phyloP scores from a whole-genome alignment of 2,113 vertebrate species.

The Heterotilapia buettikoferi region DNA sequence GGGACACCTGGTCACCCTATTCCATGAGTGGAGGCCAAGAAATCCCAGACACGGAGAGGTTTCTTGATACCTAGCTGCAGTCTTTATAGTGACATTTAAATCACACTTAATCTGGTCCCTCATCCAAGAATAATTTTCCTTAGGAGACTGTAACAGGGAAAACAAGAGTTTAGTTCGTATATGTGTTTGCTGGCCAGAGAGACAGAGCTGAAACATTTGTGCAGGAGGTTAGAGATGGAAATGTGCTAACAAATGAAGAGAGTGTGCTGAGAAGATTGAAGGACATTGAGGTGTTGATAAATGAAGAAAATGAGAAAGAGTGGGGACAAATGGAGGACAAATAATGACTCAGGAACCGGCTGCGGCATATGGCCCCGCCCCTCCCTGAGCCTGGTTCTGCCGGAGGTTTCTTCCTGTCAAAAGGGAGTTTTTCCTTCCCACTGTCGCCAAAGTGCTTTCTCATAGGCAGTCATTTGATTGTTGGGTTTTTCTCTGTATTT shows the following conservation, averaged over 20 bases:
- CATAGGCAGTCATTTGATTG: neutral
- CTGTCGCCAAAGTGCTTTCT: neutral
- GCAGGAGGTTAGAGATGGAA: neutral
- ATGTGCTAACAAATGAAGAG: neutral
- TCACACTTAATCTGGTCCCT: neutral
- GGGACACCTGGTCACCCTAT: neutral
- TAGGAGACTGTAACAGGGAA: neutral
- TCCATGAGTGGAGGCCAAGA: neutral
- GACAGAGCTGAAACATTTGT: neutral
- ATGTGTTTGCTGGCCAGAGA: neutral
- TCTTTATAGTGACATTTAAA: neutral
- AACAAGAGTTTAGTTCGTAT: neutral
- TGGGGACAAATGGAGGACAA: neutral
- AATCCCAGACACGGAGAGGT: neutral
- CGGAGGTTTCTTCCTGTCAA: neutral
- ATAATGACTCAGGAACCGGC: neutral
- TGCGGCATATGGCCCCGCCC: neutral
- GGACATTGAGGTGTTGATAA: neutral
- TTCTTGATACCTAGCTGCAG: neutral
- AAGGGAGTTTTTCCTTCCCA: neutral
- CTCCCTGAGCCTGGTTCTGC: neutral
- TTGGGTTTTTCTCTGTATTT: neutral
- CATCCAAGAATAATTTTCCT: neutral
- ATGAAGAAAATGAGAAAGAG: neutral
- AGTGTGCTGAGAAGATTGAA: neutral